Evolutionary conservation across 2,113 vertebrate genomes (phyloP).

Genomic region (Chrysochloris asiatica): DNA sequence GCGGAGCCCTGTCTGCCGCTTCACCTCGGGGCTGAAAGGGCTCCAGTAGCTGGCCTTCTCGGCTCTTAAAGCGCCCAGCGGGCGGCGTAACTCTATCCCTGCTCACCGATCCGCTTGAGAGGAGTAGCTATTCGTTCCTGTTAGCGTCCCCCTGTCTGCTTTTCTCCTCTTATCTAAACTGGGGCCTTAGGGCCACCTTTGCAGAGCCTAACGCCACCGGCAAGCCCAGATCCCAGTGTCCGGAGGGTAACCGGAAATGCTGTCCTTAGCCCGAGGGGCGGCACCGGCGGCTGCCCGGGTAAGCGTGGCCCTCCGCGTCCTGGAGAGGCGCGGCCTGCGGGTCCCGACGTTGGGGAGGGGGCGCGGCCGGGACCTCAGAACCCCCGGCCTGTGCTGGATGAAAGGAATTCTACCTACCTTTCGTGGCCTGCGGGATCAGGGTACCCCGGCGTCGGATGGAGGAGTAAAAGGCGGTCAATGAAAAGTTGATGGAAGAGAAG

Average conservation of each 20-base stretch:
- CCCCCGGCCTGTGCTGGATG: neutral
- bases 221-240: neutral
- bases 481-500: conserved; percentile 56
- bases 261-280: conserved; percentile 39
- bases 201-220: neutral
- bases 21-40: neutral
- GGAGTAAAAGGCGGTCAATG: neutral
- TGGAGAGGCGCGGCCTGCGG: neutral
- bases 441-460: neutral
- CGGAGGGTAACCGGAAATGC: conserved; percentile 71
- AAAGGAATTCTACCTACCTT: neutral
- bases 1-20: conserved; percentile 40
- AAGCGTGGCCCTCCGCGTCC: conserved; percentile 11
- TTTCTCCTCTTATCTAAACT: neutral
- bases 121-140: neutral
- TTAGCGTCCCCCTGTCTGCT: neutral
- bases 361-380: neutral
- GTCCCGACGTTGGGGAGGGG: neutral
- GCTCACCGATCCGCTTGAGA: too few species aligned
- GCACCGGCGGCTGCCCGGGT: conserved; percentile 18
- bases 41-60: neutral
- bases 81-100: neutral
- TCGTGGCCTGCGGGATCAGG: neutral
- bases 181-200: neutral
- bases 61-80: neutral